Percentiles rank a stretch among this genome's conserved stretches.
Evolutionary conservation across 2,113 vertebrate species (phyloP).

Genomic region (Burhinus bistriatus): DNA sequence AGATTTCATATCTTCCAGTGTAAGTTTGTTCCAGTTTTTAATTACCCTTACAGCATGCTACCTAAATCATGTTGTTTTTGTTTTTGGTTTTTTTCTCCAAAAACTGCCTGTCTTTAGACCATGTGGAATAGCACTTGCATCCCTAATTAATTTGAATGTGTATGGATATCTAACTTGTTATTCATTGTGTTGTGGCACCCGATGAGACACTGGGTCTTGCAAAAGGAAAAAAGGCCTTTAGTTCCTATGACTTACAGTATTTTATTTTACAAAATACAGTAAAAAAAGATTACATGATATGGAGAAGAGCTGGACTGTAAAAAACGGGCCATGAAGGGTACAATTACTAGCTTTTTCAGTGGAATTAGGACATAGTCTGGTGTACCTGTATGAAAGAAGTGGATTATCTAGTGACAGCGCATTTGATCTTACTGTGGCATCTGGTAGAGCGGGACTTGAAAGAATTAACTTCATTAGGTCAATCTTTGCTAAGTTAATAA

Average conservation of each 20-base stretch:
- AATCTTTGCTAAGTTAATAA: not conserved
- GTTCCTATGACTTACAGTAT: not conserved
- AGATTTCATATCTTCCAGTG: not conserved
- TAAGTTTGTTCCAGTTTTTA: not conserved
- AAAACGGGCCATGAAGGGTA: accelerated
- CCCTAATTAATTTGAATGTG: not conserved
- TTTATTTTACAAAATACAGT: not conserved
- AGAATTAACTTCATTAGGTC: not conserved
- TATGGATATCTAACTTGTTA: not conserved
- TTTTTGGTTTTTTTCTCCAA: too few species aligned
- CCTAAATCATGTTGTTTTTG: not conserved
- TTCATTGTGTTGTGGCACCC: not conserved
- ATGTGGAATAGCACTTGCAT: not conserved
- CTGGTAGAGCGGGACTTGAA: not conserved
- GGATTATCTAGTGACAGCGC: not conserved
- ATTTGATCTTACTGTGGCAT: not conserved
- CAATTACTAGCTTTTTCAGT: not conserved
- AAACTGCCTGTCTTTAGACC: not conserved
- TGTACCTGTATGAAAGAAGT: not conserved
- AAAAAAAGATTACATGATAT: not conserved
- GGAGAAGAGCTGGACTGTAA: not conserved
- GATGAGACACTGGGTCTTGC: not conserved
- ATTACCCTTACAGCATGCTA: not conserved
- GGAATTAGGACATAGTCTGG: not conserved
- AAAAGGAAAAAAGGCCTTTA: not conserved